Evolutionary conservation across 2,888 invertebrate species (phyloP).

Genomic region (Hirudinaria manillensis): DNA sequence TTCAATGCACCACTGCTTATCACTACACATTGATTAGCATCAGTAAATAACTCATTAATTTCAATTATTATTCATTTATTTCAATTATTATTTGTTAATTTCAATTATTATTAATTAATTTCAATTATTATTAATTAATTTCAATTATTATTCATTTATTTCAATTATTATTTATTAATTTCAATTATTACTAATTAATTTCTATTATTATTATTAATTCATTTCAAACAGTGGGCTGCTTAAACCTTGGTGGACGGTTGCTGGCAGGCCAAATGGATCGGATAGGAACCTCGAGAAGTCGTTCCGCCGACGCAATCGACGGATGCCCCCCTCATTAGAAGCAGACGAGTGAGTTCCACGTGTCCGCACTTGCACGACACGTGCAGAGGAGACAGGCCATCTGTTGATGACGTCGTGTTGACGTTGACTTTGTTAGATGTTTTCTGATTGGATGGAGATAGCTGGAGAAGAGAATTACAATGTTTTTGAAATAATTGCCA

Average conservation of each 20-base stretch:
- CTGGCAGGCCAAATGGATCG: constrained; percentile 49
- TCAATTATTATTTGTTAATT: no score
- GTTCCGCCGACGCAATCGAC: constrained; percentile 44
- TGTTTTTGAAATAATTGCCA: background rate
- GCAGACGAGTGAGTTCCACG: constrained; percentile 43
- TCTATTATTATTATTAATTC: background rate
- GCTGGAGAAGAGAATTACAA: background rate
- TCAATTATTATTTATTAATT: no score
- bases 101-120: background rate
- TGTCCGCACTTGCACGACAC: constrained; percentile 45
- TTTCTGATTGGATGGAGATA: background rate
- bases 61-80: no score
- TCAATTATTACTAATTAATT: background rate
- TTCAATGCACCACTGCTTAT: no score
- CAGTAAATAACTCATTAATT: no score
- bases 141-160: no score
- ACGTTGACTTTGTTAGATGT: constrained; percentile 43
- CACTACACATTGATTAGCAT: no score
- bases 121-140: no score
- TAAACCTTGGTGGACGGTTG: constrained; percentile 37
- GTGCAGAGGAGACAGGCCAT: constrained; percentile 48
- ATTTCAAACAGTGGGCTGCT: background rate
- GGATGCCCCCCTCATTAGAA: constrained; percentile 45
- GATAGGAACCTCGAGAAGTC: constrained; percentile 42
- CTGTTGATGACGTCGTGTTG: constrained; percentile 41